Evolutionary conservation across 2,888 invertebrate species (phyloP), one percentile per base, ranked within the genome.

Genomic region (Lepidonotus clava): DNA sequence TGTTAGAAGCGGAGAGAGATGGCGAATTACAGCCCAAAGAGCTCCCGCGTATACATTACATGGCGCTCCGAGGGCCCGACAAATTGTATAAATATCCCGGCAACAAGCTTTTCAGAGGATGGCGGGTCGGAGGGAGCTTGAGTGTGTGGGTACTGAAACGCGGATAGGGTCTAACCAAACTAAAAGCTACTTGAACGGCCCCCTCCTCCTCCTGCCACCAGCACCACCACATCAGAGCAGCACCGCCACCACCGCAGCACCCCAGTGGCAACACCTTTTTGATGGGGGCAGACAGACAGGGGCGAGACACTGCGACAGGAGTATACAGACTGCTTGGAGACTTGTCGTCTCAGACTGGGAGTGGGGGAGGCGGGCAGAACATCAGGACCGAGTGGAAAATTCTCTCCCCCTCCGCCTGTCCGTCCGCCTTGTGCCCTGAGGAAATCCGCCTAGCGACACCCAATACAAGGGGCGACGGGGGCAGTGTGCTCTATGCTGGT

Each of bases 241-340:
- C 24, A 11, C 24, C 61, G 21, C 28, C 28, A 18, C 61, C 61
- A 61, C n/a, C 11, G 24, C 61, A 11, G 24, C 61, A 61, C 61
- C 11, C 2, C 28, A 53, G 6, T 53, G n/a, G 5, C 66, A 66
- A 34, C 36, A 18, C 18, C n/a, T 24, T 71, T 71, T 71, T 71
- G 18, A 24, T n/a, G 11, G 71, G 71, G n/a, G 18, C 36, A 71
- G 71, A 11, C 71, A 71, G 71, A 71, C 71, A 38, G 61, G 34
- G 34, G 38, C 46, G 8, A 46, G 46, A 46, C 46, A 46, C 46
- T 8, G n/a, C 8, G 46, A 46, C 46, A 18, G 8, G 46, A n/a
- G 46, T 8, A 46, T 46, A 18, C 18, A 46, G 46, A 46, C 46
- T 46, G 8, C 8, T 18, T 46, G 46, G 46, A 46, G 46, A 46